Evolutionary conservation across 2,888 invertebrate species (phyloP).

Genomic region (Drosophila nr. perissopoda): DNA sequence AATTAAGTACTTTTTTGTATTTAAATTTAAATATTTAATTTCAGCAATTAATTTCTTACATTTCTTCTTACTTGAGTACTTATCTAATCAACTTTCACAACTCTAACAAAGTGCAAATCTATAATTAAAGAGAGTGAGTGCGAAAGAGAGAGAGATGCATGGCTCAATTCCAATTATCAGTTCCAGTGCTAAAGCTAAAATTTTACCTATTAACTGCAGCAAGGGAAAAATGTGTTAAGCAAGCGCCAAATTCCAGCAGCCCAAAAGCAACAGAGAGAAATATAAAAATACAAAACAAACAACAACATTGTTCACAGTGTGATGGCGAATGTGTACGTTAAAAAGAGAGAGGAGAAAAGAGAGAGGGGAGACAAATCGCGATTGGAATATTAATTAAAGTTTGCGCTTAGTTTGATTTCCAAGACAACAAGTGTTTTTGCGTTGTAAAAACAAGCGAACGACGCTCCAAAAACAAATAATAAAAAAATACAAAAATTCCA

Average conservation of each 20-base stretch:
- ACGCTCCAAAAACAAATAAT: slow-evolving; percentile 57
- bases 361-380: slow-evolving; percentile 7
- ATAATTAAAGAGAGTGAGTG: slow-evolving; percentile 22
- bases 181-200: slow-evolving; percentile 31
- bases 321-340: slow-evolving; percentile 3
- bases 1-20: too few species aligned
- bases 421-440: slow-evolving; percentile 75
- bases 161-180: slow-evolving; percentile 13
- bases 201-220: slow-evolving; percentile 23
- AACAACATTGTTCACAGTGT: slow-evolving; percentile 58
- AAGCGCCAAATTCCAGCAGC: slow-evolving; percentile 58
- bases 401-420: slow-evolving; percentile 76
- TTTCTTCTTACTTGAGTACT: neutral
- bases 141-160: neutral
- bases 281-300: slow-evolving; percentile 34
- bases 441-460: slow-evolving; percentile 71
- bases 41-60: neutral
- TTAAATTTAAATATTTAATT: neutral
- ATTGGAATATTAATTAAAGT: slow-evolving; percentile 81
- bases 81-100: neutral
- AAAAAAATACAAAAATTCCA: slow-evolving; percentile 69
- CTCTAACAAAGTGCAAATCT: slow-evolving; percentile 15
- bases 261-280: slow-evolving; percentile 44
- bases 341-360: neutral
- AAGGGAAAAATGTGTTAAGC: slow-evolving; percentile 39